Conservation (phyloP, 2,113 vertebrate genomes). For the Romanogobio albipinnatus region DNA sequence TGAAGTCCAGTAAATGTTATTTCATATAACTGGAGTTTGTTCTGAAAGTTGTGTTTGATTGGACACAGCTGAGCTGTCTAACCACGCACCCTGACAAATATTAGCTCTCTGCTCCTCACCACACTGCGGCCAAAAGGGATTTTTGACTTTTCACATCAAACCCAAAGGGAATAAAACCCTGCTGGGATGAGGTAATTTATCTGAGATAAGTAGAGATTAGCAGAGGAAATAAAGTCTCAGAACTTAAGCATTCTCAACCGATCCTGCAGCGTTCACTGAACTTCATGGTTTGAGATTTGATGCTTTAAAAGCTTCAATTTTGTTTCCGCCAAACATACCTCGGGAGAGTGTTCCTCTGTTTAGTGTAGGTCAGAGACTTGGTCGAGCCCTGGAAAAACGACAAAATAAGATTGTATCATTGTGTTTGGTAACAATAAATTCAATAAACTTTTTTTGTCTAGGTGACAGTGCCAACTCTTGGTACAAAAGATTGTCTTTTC, state of each 20-base stretch:
- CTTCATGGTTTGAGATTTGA: conserved; percentile 10
- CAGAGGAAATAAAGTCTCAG: conserved; percentile 20
- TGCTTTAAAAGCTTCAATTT: background rate
- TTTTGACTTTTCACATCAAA: conserved; percentile 15
- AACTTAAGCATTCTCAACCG: background rate
- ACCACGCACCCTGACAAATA: conserved; percentile 14
- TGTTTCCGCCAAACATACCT: conserved; percentile 64
- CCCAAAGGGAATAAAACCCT: conserved; percentile 25
- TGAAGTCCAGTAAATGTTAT: conserved; percentile 1
- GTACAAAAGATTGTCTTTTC: background rate
- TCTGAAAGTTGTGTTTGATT: background rate
- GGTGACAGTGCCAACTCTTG: background rate
- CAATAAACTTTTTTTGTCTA: background rate
- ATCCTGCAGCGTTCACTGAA: conserved; percentile 5
- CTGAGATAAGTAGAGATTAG: conserved; percentile 27
- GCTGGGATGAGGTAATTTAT: conserved; percentile 6
- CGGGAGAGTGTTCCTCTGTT: conserved; percentile 80
- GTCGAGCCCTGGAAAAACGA: conserved; percentile 76
- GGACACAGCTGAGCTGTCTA: conserved; percentile 39
- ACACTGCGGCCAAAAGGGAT: conserved; percentile 36
- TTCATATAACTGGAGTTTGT: background rate
- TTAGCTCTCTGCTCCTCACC: background rate
- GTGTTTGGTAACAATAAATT: background rate
- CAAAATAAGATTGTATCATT: conserved; percentile 2
- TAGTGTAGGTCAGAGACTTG: conserved; percentile 78